Evolutionary conservation across 2,113 vertebrate species (phyloP), one percentile per base, ranked within the genome.

Genomic region (Neodontobutis hainanensis): DNA sequence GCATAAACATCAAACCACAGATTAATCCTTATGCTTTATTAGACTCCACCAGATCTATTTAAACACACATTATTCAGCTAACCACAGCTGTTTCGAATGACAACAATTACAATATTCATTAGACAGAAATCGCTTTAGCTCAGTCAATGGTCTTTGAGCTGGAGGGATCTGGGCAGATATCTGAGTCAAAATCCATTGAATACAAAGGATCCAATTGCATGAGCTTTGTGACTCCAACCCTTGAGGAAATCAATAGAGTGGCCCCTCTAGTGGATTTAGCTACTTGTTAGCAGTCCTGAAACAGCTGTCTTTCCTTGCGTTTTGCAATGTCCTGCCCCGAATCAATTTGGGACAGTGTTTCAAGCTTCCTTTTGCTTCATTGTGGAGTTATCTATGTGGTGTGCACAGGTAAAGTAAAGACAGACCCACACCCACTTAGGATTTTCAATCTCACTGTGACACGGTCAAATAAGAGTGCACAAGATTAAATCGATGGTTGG

Each of bases 401-500:
- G 67, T 42, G 72, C 70, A 78, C 81, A 86, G 82, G 80, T 88
- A 87, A 55, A 90, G 75, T 60, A 78, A 81, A 78, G 75, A 66
- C 66, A 59, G 83, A 72, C 64, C 68, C 66, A 62, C 84, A 77
- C 76, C 77, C 84, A 88, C 81, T 88, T 85, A 80, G 60, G 81
- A 82, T 85, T 90, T 91, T 88, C 85, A 88, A 85, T 90, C 77
- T 78, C 72, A 9, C 72, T 8, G 67, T 79, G 81, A 87, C 72
- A 78, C 61, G 77, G 85, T 87, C 80, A 84, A 83, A 89, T 89
- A 87, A 84, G 82, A 83, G 82, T 10, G 75, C 80, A 80, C 84
- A 63, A 85, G 87, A 89, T 88, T 84, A 84, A 87, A 89, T 89
- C 88, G 73, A 87, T 86, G 82, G 44, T 73, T 70, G 89, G 83